Percentiles rank a stretch among this genome's conserved stretches.
Evolutionary conservation across 2,888 invertebrate species (phyloP).

Genomic region (Orthonychiurus folsomi): DNA sequence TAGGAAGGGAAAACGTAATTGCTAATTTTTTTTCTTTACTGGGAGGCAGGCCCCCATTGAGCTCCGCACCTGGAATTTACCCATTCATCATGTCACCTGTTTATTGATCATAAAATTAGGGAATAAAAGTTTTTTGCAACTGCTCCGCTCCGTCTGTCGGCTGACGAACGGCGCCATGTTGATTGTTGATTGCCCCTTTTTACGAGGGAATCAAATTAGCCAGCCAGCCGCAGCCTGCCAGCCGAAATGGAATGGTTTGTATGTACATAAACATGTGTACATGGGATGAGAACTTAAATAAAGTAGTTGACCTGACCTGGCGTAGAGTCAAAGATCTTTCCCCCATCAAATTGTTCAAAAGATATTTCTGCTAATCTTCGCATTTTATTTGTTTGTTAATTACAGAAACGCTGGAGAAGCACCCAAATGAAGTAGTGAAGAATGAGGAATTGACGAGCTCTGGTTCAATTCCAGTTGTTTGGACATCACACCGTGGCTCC

Average conservation of each 20-base stretch:
- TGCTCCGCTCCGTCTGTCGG: too few relatives aligned
- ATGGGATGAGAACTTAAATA: background rate
- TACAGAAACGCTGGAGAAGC: slow-evolving; percentile 74
- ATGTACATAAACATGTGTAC: background rate
- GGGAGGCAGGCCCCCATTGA: too few relatives aligned
- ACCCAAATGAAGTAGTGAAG: slow-evolving; percentile 85
- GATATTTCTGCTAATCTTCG: too few relatives aligned
- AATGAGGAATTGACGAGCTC: slow-evolving; percentile 70
- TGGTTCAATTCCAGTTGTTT: slow-evolving; percentile 1
- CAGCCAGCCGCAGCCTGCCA: too few relatives aligned
- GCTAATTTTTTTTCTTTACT: background rate
- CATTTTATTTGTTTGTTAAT: too few relatives aligned
- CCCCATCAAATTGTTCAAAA: too few relatives aligned
- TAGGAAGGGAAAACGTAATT: background rate
- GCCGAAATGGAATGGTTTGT: background rate
- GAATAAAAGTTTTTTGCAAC: background rate
- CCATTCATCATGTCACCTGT: background rate
- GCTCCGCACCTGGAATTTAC: background rate
- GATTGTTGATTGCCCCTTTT: background rate
- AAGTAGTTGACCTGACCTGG: background rate
- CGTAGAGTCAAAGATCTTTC: too few relatives aligned
- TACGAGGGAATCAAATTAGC: too few relatives aligned
- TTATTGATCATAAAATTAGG: background rate
- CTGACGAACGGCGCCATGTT: background rate
- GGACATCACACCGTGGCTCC: slow-evolving; percentile 18